Conservation (phyloP, 2,888 invertebrate genomes). For the Conus canariensis region DNA sequence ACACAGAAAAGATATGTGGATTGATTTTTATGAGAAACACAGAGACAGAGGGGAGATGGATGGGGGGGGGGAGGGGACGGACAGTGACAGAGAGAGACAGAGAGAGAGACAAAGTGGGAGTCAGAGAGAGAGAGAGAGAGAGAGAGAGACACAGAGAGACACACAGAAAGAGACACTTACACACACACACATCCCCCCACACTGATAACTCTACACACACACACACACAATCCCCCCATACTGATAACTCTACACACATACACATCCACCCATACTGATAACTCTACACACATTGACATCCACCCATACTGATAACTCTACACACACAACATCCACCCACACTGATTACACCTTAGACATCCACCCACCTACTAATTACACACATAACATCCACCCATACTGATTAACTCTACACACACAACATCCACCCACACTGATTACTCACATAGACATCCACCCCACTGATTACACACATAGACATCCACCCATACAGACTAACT, state of each 20-base stretch:
- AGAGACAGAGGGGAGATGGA: background rate
- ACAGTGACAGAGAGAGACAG: background rate
- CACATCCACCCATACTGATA: too few relatives aligned
- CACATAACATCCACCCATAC: background rate
- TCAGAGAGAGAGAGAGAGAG: slow-evolving; percentile 21
- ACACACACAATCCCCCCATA: too few relatives aligned
- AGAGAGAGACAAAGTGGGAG: slow-evolving; percentile 24
- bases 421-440: background rate
- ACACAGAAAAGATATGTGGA: background rate
- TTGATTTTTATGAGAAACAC: background rate
- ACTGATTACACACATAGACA: background rate
- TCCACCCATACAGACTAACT: background rate
- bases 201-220: too few relatives aligned
- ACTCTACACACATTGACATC: background rate
- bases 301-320: background rate
- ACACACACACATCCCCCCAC: too few relatives aligned
- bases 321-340: too few relatives aligned
- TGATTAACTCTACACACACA: background rate
- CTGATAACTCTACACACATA: too few relatives aligned
- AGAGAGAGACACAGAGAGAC: slow-evolving; percentile 16
- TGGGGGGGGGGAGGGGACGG: background rate
- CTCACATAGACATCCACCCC: background rate
- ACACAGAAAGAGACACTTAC: background rate
- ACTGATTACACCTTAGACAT: too few relatives aligned
- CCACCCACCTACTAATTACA: too few relatives aligned